Evolutionary conservation across 2,113 vertebrate species (phyloP), one percentile per base, ranked within the genome.

Genomic region (Machaerirhynchus nigripectus): DNA sequence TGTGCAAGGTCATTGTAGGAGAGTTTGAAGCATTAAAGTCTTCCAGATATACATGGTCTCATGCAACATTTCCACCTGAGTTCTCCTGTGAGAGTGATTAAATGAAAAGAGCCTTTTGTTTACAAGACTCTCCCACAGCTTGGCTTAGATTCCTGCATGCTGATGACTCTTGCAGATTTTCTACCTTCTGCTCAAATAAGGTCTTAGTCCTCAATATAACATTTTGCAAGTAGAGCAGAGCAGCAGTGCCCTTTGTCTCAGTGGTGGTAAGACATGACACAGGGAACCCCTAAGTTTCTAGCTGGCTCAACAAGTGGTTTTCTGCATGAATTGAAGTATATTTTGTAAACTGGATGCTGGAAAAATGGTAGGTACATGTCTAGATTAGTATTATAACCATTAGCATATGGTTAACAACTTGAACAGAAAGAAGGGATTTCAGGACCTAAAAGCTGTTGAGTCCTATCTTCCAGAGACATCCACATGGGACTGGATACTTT

Each of bases 181-280:
- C 53, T 65, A 31, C 19, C 13, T 65, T 44, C 33, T 56, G 15
- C 28, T 90, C 78, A 49, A 14, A 31, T 14, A 31, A 87, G 15
- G 3, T 53, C 27, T 70, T n/a, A 63, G 6, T 47, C 26, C 15
- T 68, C 13, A 26, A 17, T 10, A 28, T 2, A 47, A 76, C 11
- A 13, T 44, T 55, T 44, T 61, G 15, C 37, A 76, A 23, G 46
- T 4, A 9, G 13, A 50, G 15, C 31, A 91, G n/a, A 70, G 16
- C 37, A 88, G 53, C n/a, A 59, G 9, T 35, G 39, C 12, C 19
- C 19, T 30, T 35, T 33, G 7, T 69, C 70, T 71, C 35, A 42
- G 0, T 5, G 19, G 5, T 57, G 22, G 6, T 11, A 46, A 47
- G 30, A 76, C 10, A 31, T 1, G 15, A 59, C 26, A 56, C 9